phyloP scores from a whole-genome alignment of 2,888 invertebrate genomes.

The Lithophane semibrunnea region DNA sequence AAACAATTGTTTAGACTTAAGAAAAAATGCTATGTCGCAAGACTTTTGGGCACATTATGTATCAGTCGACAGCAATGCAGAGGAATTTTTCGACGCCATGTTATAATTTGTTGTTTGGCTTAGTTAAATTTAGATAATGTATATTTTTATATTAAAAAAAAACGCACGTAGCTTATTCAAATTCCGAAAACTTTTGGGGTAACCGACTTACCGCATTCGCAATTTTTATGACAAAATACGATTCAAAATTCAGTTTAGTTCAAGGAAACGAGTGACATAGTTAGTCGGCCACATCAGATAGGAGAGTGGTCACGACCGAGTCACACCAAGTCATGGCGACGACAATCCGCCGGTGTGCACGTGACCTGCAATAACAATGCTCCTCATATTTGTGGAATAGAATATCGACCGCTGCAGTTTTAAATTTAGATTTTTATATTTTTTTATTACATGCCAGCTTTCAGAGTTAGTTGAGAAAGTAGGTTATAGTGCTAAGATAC shows the following conservation, averaged over 20 bases:
- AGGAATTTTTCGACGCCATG: no score
- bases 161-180: neutral
- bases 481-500: conserved; percentile 40
- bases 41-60: no score
- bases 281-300: conserved; percentile 64
- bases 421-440: conserved; percentile 20
- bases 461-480: conserved; percentile 38
- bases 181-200: neutral
- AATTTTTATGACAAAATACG: conserved; percentile 10
- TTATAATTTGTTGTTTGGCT: no score
- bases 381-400: conserved; percentile 41
- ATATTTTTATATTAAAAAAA: no score
- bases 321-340: conserved; percentile 68
- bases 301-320: conserved; percentile 70
- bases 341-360: conserved; percentile 62
- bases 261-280: conserved; percentile 40
- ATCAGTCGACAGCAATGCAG: no score
- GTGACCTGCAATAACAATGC: conserved; percentile 64
- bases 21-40: neutral
- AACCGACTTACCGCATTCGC: neutral
- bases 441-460: conserved; percentile 17
- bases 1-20: neutral
- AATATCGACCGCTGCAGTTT: conserved; percentile 22
- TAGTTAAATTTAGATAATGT: no score
- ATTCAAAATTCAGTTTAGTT: conserved; percentile 33